Base-by-base conservation (phyloP, 2,797 vertebrate species). In the Rhinophrynus dorsalis region DNA sequence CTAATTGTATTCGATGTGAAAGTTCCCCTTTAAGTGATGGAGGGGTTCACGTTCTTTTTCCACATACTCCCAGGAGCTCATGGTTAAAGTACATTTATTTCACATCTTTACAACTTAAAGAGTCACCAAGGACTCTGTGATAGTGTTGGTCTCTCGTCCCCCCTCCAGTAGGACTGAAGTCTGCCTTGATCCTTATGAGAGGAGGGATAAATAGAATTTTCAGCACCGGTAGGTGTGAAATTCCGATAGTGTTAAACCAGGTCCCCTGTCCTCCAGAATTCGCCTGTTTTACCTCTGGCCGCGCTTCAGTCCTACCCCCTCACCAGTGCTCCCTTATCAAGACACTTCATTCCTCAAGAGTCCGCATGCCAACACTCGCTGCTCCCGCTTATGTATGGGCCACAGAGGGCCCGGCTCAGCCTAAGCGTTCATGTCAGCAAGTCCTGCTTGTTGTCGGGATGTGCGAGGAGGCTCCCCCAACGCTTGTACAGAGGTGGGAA, bases 191-290 rank as follows among this genome's bases (percentile, higher is more conserved):
- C 32, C 26, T 2, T 17, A 40, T 38, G 48, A 72, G 52, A 48
- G 45, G 7, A 54, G 32, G 37, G 56, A 57, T 54, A n/a, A 59
- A 37, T 55, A 9, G 54, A 23, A 15, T 37, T 78, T 74, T 72
- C 74, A 40, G 1, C 0, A 0, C 1, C n/a, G 66, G 37, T 52
- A 65, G 62, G 52, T 27, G 12, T n/a, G 74, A 57, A 27, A 44
- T 26, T 76, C 37, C 47, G 2, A 0, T 10, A 10, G 29, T 11
- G n/a, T 9, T 20, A 0, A 40, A 0, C 21, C 27, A 24, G 15
- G 7, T 6, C 0, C 1, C 7, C 38, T 17, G 30, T 52, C 32
- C 13, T 40, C 17, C 47, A 32, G 18, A 17, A 38, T 42, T 37
- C 18, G 24, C 10, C 12, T 69, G 10, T 55, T 2, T 13, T 33